Base-by-base conservation (phyloP, 2,113 vertebrate genomes). In the Paedocypris sp. region DNA sequence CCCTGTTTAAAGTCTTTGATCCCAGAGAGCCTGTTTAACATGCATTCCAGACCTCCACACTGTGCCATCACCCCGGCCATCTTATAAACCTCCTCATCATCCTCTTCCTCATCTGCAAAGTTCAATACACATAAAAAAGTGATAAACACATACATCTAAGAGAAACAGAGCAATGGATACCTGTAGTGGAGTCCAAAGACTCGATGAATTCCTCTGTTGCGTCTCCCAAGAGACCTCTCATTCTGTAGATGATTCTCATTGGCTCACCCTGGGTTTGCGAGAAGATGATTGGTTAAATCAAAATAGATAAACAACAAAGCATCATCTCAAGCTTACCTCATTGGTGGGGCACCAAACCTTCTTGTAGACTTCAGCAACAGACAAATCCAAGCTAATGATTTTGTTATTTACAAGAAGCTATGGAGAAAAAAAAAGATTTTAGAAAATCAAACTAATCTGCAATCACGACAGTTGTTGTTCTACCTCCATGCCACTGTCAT, bases 301-400 rank as follows among this genome's bases (percentile, higher is more conserved):
- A 38, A 16, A 10, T 8, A 1, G 4, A 38, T 3, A 23, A 16
- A 26, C 4, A 16, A 9, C 6, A 33, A 10, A 4, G 4, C 10
- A 10, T 51, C 7, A 25, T n/a, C 8, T 7, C 31, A 22, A 32
- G 9, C 83, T 26, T 66, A 99, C 94, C 90, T 99, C 95, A 28
- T 97, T 98, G n/a, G 95, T 94, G 1, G 95, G 90, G 65, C 95
- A 98, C 95, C 95, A 99, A 69, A 99, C 94, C 57, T 96, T 99
- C 84, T 96, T 99, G 78, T 98, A 99, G 62, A 99, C 95, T 71
- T 99, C 95, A 2, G 87, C 92, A 73, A 98, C 94, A 2, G 94
- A 87, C 56, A 99, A 80, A 74, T 99, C 95, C 80, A 99, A 75
- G 73, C 94, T 98, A 66, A 99, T 99, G 72, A 99, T 99, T 81